These are phyloP conservation scores for Dryococelus australis DNA, from an alignment of 2,888 invertebrate genomes.

Conservation along the genomic window DNA sequence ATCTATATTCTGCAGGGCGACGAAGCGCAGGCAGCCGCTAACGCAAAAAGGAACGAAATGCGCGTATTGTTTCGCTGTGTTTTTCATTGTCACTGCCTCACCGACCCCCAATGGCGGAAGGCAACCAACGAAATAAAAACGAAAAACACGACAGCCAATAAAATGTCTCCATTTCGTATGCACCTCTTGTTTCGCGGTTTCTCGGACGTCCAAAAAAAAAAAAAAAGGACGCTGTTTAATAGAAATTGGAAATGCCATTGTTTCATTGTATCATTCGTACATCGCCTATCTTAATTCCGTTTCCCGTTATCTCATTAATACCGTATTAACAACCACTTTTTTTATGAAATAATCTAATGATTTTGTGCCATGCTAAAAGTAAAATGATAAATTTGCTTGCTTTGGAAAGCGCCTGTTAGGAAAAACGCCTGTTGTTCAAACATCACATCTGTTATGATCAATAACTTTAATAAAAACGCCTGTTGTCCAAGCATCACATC, in stretches of 20 bases:
- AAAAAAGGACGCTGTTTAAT: not conserved
- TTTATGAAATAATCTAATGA: too few relatives aligned
- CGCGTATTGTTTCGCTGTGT: not conserved
- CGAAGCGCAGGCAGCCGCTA: not conserved
- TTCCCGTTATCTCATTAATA: too few relatives aligned
- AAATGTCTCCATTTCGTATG: not conserved
- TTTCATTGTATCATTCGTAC: not conserved
- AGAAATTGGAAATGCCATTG: not conserved
- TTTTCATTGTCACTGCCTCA: not conserved
- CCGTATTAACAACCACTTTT: too few relatives aligned
- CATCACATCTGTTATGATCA: too few relatives aligned
- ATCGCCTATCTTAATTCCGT: too few relatives aligned
- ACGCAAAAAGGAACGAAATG: not conserved
- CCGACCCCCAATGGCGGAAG: not conserved
- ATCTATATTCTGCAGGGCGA: constrained; percentile 16
- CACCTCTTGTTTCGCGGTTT: not conserved
- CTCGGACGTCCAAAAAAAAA: not conserved
- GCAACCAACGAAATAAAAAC: not conserved
- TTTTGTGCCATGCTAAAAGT: too few relatives aligned
- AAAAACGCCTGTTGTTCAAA: too few relatives aligned
- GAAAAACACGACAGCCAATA: not conserved
- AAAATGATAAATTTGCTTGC: too few relatives aligned
- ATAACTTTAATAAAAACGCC: too few relatives aligned
- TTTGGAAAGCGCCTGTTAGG: too few relatives aligned
- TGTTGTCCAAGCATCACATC: too few relatives aligned